A percentile compares a stretch with the other conserved stretches of the same genome.
phyloP scores from a whole-genome alignment of 1,140 invertebrate genomes.

The Oryzaephilus surinamensis region DNA sequence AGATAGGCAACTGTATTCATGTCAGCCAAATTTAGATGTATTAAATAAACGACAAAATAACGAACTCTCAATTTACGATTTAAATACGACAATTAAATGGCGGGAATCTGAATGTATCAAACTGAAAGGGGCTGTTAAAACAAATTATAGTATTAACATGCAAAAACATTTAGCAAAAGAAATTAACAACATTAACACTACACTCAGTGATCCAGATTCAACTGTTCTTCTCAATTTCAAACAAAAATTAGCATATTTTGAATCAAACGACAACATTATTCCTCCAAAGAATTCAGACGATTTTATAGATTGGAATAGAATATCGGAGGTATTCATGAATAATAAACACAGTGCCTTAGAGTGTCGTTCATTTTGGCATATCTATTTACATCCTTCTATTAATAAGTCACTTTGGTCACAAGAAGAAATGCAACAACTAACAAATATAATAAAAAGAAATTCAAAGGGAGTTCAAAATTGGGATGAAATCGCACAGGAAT shows the following conservation, averaged over 20 bases:
- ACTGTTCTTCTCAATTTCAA: conserved; percentile 2
- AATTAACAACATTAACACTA: conserved; percentile 4
- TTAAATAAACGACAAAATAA: conserved; percentile 19
- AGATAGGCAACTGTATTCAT: conserved; percentile 21
- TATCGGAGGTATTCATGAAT: conserved; percentile 17
- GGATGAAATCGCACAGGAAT: conserved; percentile 46
- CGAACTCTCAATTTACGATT: conserved; percentile 22
- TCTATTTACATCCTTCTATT: conserved; percentile 52
- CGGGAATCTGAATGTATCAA: conserved; percentile 10
- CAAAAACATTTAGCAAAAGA: conserved; percentile 7
- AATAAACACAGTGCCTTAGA: conserved; percentile 35
- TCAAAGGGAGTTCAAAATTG: conserved; percentile 52
- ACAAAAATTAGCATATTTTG: conserved; percentile 1
- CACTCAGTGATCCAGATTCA: background rate
- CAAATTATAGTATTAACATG: conserved; percentile 8
- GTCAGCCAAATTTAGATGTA: conserved; percentile 25
- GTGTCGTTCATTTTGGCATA: conserved; percentile 53
- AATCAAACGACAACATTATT: conserved; percentile 5
- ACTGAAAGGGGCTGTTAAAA: conserved; percentile 10
- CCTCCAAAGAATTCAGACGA: conserved; percentile 16
- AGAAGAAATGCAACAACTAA: conserved; percentile 44
- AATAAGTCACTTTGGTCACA: conserved; percentile 49
- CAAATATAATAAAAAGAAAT: conserved; percentile 37
- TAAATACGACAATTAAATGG: conserved; percentile 17
- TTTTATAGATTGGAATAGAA: conserved; percentile 20